Evolutionary conservation across 1,140 invertebrate species (phyloP).

Genomic region (Heliothis virescens): DNA sequence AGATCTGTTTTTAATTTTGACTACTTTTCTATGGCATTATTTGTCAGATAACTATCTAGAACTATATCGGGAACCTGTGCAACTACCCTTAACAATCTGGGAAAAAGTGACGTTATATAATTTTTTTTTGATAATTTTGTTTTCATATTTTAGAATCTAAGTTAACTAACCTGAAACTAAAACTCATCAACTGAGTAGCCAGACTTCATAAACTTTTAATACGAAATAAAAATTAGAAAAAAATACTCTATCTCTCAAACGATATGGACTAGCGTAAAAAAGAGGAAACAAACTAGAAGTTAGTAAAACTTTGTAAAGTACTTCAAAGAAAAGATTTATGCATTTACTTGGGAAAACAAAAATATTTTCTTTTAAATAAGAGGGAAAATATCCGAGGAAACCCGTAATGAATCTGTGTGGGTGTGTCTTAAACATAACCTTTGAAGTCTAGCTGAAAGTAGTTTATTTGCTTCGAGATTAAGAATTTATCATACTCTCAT

Average conservation of each 20-base stretch:
- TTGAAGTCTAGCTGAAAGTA: conserved; percentile 9
- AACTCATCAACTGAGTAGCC: background rate
- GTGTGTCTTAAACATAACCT: conserved; percentile 4
- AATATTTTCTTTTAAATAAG: conserved; percentile 3
- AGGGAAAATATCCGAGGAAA: background rate
- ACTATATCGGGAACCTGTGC: too few species aligned
- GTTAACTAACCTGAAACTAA: background rate
- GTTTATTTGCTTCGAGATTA: background rate
- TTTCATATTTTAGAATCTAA: background rate
- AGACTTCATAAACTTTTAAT: background rate
- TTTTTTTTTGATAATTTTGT: background rate
- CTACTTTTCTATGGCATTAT: too few species aligned
- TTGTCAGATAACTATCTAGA: too few species aligned
- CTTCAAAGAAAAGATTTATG: conserved; percentile 35
- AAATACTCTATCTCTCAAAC: conserved; percentile 5
- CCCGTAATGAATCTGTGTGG: background rate
- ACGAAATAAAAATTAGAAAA: conserved; percentile 9
- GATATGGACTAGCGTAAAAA: conserved; percentile 6
- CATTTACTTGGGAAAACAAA: conserved; percentile 1
- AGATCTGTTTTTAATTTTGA: too few species aligned
- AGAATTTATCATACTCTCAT: too few species aligned
- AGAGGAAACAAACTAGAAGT: conserved; percentile 39
- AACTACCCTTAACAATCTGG: too few species aligned
- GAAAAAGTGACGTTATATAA: too few species aligned
- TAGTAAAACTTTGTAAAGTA: conserved; percentile 20